Conservation (phyloP, 1,140 invertebrate genomes). For the Calycopis cecrops region DNA sequence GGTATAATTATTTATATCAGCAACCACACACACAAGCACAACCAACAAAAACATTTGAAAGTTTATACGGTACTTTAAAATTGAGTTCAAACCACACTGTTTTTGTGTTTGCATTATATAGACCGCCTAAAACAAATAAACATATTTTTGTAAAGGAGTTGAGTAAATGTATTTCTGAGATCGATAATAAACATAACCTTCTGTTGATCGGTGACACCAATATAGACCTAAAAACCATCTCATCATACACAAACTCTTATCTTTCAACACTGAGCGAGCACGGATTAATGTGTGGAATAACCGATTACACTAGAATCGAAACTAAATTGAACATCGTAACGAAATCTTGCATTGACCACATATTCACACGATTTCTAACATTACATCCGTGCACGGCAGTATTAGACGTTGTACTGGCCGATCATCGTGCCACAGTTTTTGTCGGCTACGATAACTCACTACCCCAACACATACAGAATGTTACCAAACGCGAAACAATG, state of each 20-base stretch:
- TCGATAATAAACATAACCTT: slow-evolving; percentile 24
- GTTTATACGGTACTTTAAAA: too few species aligned
- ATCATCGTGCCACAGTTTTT: slow-evolving; percentile 30
- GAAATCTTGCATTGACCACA: slow-evolving; percentile 37
- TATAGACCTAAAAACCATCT: slow-evolving; percentile 34
- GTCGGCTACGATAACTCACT: slow-evolving; percentile 18
- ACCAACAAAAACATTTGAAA: slow-evolving; percentile 23
- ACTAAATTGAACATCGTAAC: slow-evolving; percentile 26
- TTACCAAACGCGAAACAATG: too few species aligned
- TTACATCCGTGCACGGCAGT: slow-evolving; percentile 32
- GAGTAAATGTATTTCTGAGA: slow-evolving; percentile 19
- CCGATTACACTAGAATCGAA: slow-evolving; percentile 38
- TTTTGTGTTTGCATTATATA: slow-evolving; percentile 33
- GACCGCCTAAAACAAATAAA: slow-evolving; percentile 28
- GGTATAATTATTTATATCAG: slow-evolving; percentile 34
- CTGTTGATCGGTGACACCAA: slow-evolving; percentile 31
- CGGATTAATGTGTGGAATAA: slow-evolving; percentile 37
- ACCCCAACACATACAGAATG: too few species aligned
- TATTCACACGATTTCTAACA: slow-evolving; percentile 33
- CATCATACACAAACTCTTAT: slow-evolving; percentile 24
- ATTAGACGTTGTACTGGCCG: slow-evolving; percentile 33
- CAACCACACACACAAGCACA: slow-evolving; percentile 21
- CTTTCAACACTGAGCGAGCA: slow-evolving; percentile 30
- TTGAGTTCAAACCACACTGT: slow-evolving; percentile 11
- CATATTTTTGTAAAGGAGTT: slow-evolving; percentile 32